These are phyloP conservation scores for Sminthurides aquaticus DNA, from an alignment of 2,888 invertebrate genomes.

Conservation along the genomic window DNA sequence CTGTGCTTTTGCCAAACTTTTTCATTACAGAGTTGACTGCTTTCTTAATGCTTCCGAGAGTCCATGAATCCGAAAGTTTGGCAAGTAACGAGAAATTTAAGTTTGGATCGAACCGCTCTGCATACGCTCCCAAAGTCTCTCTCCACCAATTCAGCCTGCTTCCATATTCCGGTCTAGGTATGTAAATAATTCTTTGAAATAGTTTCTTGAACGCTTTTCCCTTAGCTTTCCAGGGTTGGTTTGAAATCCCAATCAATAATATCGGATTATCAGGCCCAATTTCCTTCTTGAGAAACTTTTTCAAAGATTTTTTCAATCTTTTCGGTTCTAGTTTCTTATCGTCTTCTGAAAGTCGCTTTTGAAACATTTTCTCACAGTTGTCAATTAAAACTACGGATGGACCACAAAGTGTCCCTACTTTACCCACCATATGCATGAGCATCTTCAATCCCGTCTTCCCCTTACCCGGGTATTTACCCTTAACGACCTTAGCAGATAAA, in stretches of 20 bases:
- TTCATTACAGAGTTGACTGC: slow-evolving; percentile 45
- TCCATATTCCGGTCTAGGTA: slow-evolving; percentile 83
- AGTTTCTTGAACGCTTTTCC: slow-evolving; percentile 60
- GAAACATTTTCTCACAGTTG: slow-evolving; percentile 79
- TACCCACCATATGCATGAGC: slow-evolving; percentile 83
- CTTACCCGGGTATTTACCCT: slow-evolving; percentile 82
- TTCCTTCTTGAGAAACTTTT: slow-evolving; percentile 71
- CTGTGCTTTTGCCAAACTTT: background rate
- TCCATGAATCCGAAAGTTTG: slow-evolving; percentile 86
- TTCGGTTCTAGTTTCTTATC: slow-evolving; percentile 83
- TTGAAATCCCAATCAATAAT: slow-evolving; percentile 72
- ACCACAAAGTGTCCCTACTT: slow-evolving; percentile 74
- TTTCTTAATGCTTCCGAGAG: slow-evolving; percentile 60
- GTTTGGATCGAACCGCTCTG: slow-evolving; percentile 56
- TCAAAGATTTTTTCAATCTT: slow-evolving; percentile 83
- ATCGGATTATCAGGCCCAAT: slow-evolving; percentile 77
- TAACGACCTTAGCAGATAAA: slow-evolving; percentile 81
- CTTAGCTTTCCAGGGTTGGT: slow-evolving; percentile 61
- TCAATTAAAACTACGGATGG: slow-evolving; percentile 87
- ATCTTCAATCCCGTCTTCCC: slow-evolving; percentile 75
- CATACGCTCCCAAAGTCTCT: slow-evolving; percentile 53
- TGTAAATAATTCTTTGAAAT: slow-evolving; percentile 76
- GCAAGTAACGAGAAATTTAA: slow-evolving; percentile 66
- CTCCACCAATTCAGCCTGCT: slow-evolving; percentile 58
- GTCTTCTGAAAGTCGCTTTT: slow-evolving; percentile 78